phyloP scores from a whole-genome alignment of 2,113 vertebrate species.

The Sphyrna mokarran region DNA sequence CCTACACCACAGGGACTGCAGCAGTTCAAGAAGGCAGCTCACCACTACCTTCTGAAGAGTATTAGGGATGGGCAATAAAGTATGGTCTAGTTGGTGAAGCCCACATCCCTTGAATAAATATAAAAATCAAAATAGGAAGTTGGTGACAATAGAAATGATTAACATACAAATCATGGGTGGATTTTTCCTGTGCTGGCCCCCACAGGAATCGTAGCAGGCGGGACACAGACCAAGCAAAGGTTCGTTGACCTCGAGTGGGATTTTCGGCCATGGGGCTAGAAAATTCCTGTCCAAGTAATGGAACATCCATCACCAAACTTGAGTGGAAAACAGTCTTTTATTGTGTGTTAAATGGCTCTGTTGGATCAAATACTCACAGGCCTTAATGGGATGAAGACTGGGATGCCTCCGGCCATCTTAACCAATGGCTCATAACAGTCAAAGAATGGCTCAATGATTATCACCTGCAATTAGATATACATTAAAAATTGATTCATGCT shows the following conservation, averaged over 20 bases:
- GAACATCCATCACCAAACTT: neutral
- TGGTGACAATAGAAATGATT: neutral
- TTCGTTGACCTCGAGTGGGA: too few relatives aligned
- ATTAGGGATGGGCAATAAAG: too few relatives aligned
- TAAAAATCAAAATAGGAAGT: neutral
- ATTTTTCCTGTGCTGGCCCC: too few relatives aligned
- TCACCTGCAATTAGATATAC: constrained; percentile 61
- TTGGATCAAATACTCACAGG: constrained; percentile 62
- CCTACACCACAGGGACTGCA: too few relatives aligned
- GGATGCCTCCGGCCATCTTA: constrained; percentile 81
- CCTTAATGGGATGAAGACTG: constrained; percentile 77
- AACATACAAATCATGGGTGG: neutral
- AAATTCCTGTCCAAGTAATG: neutral
- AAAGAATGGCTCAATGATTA: constrained; percentile 91
- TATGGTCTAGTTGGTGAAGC: too few relatives aligned
- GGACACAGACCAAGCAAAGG: too few relatives aligned
- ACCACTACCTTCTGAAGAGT: too few relatives aligned
- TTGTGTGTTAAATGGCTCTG: neutral
- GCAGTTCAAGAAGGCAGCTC: too few relatives aligned
- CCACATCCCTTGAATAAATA: too few relatives aligned
- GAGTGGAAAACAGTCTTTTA: neutral
- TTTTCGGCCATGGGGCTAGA: too few relatives aligned
- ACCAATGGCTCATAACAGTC: constrained; percentile 92
- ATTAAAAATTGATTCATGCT: neutral
- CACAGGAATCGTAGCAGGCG: too few relatives aligned